phyloP scores from a whole-genome alignment of 2,797 vertebrate species.

The Halcyon smyrnensis region DNA sequence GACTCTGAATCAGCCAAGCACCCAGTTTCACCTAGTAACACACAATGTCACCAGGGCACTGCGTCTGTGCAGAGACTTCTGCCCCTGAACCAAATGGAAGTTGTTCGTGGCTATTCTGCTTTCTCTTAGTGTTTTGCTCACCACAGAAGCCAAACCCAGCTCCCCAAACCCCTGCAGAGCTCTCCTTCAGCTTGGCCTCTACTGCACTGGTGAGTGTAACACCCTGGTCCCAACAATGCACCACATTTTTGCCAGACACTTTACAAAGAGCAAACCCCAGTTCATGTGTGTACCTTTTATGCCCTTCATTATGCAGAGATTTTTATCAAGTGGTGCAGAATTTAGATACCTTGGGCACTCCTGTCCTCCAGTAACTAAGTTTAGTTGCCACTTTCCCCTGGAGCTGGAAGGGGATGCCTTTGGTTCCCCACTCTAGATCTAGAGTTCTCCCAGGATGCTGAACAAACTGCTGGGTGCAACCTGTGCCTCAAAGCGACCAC shows the following conservation, averaged over 20 bases:
- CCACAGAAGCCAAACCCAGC: neutral
- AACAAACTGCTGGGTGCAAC: neutral
- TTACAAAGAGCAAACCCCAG: neutral
- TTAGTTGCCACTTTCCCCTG: neutral
- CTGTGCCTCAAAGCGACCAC: neutral
- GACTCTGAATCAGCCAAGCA: neutral
- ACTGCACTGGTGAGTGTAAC: neutral
- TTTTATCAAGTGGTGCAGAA: neutral
- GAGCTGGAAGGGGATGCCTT: neutral
- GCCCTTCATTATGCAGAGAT: accelerated
- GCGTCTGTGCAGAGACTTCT: neutral
- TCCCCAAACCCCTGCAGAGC: neutral
- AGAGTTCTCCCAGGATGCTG: neutral
- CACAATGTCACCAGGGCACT: neutral
- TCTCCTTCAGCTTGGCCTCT: neutral
- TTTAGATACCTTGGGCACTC: accelerated
- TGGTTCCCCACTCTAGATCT: neutral
- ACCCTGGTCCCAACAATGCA: neutral
- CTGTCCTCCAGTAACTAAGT: neutral
- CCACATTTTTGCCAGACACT: neutral
- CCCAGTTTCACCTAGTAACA: accelerated
- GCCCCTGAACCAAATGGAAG: neutral
- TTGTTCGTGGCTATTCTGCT: accelerated
- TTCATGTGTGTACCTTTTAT: neutral
- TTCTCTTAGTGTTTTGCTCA: neutral